Evolutionary conservation across 2,797 vertebrate species (phyloP), one percentile per base, ranked within the genome.

Genomic region (Florisuga fusca): DNA sequence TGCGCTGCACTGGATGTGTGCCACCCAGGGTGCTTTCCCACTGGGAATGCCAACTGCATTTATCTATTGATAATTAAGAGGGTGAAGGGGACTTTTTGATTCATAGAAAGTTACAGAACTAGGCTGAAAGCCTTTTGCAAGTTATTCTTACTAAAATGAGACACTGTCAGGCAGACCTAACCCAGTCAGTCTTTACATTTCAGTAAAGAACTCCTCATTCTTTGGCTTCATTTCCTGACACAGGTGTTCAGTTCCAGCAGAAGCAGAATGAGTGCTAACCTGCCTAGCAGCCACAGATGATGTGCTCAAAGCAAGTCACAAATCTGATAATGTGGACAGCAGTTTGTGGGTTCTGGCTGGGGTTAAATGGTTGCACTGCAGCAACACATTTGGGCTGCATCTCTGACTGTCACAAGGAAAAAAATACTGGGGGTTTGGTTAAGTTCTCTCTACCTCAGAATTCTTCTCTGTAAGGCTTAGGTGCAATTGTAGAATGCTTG

Each of bases 261-360:
- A 33, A 50, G 36, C 48, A 22, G 25, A 3, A 1, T 12, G 68
- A 80, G 51, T 12, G 9, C 10, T 8, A 7, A 8, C 26, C 57
- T 33, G 50, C 11, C 1, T 34, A 38, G 4, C 36, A 33, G 22
- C 16, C 46, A 61, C 18, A 22, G 26, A 23, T 16, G 34, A 20
- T 48, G 67, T 2, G 33, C 83, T 80, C 41, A 1, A 7, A 75
- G 62, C 45, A 51, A 45, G 25, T 29, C 48, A 10, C 13, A 2
- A 31, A 4, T 25, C 25, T 34, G 57, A 29, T 15, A 21, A 21
- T 1, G 36, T 21, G 6, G 34, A n/a, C 33, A 12, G 57, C 53
- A 36, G 17, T 4, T n/a, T 22, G 1, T 4, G 12, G 5, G 3
- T 61, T 51, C 16, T 79, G 51, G 2, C 33, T 8, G 1, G 48